Conservation (phyloP, 2,888 invertebrate genomes). For the Prosapia bicincta region DNA sequence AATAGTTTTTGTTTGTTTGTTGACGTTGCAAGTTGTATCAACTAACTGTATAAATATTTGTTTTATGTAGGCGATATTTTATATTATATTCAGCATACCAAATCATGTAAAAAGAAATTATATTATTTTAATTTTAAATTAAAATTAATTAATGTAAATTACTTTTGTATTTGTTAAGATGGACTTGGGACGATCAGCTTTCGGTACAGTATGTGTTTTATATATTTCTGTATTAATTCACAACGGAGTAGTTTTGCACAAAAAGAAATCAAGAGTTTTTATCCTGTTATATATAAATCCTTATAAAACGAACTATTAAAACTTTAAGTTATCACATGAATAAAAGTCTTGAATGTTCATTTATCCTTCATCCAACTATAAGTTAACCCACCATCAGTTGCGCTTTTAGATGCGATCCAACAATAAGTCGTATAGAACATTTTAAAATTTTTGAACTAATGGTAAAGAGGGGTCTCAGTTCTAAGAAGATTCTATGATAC, state of each 20-base stretch:
- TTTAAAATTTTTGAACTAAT: no score
- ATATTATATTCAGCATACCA: not conserved
- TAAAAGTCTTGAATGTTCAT: no score
- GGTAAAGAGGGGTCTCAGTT: no score
- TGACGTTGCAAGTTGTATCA: not conserved
- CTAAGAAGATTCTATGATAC: no score
- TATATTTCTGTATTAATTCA: constrained; percentile 8
- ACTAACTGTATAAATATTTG: not conserved
- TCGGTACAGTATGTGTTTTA: constrained; percentile 6
- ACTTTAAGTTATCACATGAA: constrained; percentile 29
- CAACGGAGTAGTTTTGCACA: constrained; percentile 31
- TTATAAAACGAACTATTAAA: constrained; percentile 30
- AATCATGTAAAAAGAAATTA: not conserved
- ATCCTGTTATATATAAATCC: constrained; percentile 32
- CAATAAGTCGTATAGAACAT: no score
- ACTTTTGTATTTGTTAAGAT: constrained; percentile 19
- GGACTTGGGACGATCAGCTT: constrained; percentile 27
- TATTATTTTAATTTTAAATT: not conserved
- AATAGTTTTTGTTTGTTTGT: not conserved
- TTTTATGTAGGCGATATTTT: constrained; percentile 1
- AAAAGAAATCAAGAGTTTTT: constrained; percentile 30
- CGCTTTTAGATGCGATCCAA: no score
- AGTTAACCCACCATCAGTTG: no score
- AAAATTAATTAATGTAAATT: not conserved
- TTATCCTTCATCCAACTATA: no score